These are phyloP conservation scores for Otis tarda DNA, from an alignment of 2,113 vertebrate species.

Conservation along the genomic window DNA sequence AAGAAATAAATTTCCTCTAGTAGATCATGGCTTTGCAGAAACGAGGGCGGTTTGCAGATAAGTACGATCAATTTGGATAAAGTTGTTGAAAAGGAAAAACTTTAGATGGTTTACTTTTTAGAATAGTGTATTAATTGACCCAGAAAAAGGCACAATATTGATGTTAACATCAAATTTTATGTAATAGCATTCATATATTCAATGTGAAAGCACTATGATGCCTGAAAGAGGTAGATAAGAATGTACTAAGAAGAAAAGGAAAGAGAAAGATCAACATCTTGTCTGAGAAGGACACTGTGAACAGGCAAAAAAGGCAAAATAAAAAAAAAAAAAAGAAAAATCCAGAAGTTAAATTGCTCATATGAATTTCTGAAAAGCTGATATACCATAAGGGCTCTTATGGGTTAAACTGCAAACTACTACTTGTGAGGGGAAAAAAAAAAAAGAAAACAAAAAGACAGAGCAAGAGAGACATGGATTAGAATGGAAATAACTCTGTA, in stretches of 20 bases:
- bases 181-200: neutral
- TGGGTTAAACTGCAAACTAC: neutral
- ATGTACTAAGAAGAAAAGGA: neutral
- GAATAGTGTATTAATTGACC: neutral
- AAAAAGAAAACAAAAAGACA: too few species aligned
- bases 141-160: neutral
- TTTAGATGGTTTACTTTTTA: neutral
- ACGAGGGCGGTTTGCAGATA: neutral
- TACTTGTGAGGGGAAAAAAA: too few species aligned
- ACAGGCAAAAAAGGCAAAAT: neutral
- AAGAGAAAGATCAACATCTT: neutral
- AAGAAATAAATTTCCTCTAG: neutral
- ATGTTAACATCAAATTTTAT: neutral
- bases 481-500: neutral
- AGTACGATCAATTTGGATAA: neutral
- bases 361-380: neutral
- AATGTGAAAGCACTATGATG: neutral
- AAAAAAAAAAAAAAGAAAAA: neutral
- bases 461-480: neutral
- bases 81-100: neutral
- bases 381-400: neutral
- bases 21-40: neutral
- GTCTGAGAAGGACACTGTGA: neutral
- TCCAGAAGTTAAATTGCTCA: neutral
- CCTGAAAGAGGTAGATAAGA: neutral